Base-by-base conservation (phyloP, 2,797 vertebrate genomes). In the Characodon lateralis region DNA sequence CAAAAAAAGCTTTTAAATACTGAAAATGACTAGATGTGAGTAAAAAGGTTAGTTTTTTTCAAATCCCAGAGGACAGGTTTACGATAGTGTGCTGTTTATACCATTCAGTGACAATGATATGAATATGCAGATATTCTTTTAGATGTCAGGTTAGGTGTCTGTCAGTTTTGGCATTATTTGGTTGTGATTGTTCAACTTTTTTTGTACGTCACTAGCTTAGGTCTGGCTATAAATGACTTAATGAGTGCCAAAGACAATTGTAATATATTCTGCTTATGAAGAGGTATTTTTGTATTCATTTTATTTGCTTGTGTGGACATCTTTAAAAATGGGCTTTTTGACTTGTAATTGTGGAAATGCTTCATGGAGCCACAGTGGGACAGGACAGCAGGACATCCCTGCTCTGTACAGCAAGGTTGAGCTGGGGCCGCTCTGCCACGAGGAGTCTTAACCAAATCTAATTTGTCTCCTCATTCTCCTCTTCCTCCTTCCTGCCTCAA, bases 391-490 rank as follows among this genome's bases (percentile, higher is more conserved):
- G 89, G 91, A 92, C 74, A 85, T 92, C 85, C 87, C 79, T 89
- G 92, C 90, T 91, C 90, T 90, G 88, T 89, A 89, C 80, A 90
- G 80, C 82, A 92, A 90, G 90, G 89, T 94, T 95, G 87, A 89
- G 86, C 89, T 28, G 73, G 80, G 75, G 87, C 77, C 78, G 53
- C 73, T 85, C 83, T 82, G 51, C 89, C 82, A 88, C 73, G 74
- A 80, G 79, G 69, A 88, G 83, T 92, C 81, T 93, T 94, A 93
- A 94, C 89, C 89, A 79, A 59, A 95, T 96, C 96, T 97, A 94
- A 94, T 97, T 96, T 96, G 94, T 92, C 95, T 92, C 89, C 91
- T 95, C 90, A 85, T 90, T 92, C 87, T 91, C 88, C 85, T 90
- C 78, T 76, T 84, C 87, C 84, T 89, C 75, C 85, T 90, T 85